These are phyloP conservation scores for Acanthosepion esculentum DNA, from an alignment of 2,888 invertebrate genomes.

Conservation along the genomic window DNA sequence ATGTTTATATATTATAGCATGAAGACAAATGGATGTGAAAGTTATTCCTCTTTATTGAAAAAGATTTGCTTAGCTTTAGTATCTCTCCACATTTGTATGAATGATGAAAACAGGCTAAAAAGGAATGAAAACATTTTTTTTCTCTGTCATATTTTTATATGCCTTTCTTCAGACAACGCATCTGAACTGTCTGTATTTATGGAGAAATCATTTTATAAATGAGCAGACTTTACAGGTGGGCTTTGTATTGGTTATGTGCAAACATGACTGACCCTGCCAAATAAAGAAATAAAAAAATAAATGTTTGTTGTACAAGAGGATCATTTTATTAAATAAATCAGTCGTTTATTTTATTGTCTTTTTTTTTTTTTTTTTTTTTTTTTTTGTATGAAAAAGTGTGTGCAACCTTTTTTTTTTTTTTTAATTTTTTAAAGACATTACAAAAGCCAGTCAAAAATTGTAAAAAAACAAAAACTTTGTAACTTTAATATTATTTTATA, in stretches of 20 bases:
- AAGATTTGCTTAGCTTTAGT: neutral
- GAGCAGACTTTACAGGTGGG: neutral
- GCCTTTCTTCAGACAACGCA: neutral
- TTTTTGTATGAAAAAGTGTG: neutral
- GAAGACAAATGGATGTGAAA: neutral
- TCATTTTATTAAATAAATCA: conserved; percentile 6
- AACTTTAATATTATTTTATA: too few relatives aligned
- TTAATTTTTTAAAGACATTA: too few relatives aligned
- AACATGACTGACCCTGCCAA: neutral
- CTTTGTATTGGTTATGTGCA: neutral
- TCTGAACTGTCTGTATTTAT: neutral
- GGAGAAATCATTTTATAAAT: conserved; percentile 13
- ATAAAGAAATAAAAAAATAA: neutral
- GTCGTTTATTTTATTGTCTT: neutral
- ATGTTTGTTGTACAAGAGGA: neutral
- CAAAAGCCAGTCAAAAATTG: too few relatives aligned
- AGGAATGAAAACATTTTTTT: too few relatives aligned
- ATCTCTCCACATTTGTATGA: neutral
- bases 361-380: neutral
- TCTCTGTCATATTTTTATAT: neutral
- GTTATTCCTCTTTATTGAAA: neutral
- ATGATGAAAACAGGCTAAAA: neutral
- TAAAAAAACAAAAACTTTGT: too few relatives aligned
- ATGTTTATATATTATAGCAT: neutral
- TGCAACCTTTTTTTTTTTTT: too few relatives aligned